Evolutionary conservation across 2,797 vertebrate genomes (phyloP).

Genomic region (Discoglossus pictus): DNA sequence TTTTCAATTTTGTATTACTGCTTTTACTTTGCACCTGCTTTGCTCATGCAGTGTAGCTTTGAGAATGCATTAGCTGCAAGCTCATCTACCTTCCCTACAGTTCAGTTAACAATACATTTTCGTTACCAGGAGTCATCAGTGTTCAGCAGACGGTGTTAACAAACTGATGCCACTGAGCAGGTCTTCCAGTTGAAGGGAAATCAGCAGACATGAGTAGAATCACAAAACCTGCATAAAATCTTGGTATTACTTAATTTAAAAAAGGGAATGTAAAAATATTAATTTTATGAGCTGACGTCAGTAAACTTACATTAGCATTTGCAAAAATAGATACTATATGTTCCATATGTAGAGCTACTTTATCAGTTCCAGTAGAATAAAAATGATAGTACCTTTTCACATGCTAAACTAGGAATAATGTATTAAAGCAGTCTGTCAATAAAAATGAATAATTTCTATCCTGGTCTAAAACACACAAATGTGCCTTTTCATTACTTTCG

Average conservation of each 20-base stretch:
- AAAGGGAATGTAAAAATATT: constrained; percentile 55
- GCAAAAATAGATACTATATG: neutral
- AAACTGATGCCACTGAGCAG: constrained; percentile 52
- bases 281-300: constrained; percentile 39
- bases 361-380: neutral
- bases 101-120: constrained; percentile 62
- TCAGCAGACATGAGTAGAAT: constrained; percentile 43
- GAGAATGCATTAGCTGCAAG: constrained; percentile 63
- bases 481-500: neutral
- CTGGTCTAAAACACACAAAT: neutral
- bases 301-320: neutral
- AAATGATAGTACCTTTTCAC: constrained; percentile 2
- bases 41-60: constrained; percentile 59
- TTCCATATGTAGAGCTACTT: constrained; percentile 2
- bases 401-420: neutral
- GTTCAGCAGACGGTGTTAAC: constrained; percentile 60
- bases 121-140: constrained; percentile 50
- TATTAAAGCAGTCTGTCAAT: neutral
- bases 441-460: constrained; percentile 9
- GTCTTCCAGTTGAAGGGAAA: constrained; percentile 50
- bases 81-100: constrained; percentile 51
- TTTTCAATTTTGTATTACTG: constrained; percentile 71
- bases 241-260: constrained; percentile 34
- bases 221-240: constrained; percentile 22
- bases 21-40: constrained; percentile 66